Evolutionary conservation across 2,888 invertebrate species (phyloP), one percentile per base, ranked within the genome.

Genomic region (Drosophila maculinotata): DNA sequence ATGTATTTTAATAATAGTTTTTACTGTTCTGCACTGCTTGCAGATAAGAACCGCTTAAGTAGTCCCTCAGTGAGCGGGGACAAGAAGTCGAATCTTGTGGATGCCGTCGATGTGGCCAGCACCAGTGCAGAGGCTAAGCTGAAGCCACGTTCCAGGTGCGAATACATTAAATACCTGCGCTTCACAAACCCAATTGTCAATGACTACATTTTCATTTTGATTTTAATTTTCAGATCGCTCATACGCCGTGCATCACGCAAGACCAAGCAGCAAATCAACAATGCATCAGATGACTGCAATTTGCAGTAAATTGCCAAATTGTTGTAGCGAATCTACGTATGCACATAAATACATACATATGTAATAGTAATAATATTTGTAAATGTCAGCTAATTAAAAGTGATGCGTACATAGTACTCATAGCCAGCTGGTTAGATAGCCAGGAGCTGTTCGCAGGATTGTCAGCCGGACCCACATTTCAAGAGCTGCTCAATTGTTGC

Each of bases 161-260:
- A 76, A 36, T 39, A 36, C 20, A 2, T 20, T 3, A 25, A 39
- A 56, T 51, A 17, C n/a, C 20, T 20, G 4, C 2, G 20, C 20
- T 3, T 20, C 4, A 20, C 20, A 20, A 20, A 3, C 20, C 4
- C 20, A 20, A 20, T 6, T 15, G 0, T 17, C n/a, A 4, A 0
- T 8, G n/a, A 9, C 17, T 17, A 28, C 9, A 26, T 4, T 58
- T n/a, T n/a, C n/a, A n/a, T n/a, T n/a, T n/a, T n/a, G n/a, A n/a
- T n/a, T n/a, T n/a, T n/a, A n/a, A n/a, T n/a, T n/a, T 44, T 8
- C 59, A 93, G 95, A 62, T 96, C 96, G 65, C 93, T 97, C 65
- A 96, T 97, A 78, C 93, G 97, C 73, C 93, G 96, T 68, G 95
- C 96, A 62, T 96, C 95, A 85, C 93, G 95, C 77, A 96, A 96